Base-by-base conservation (phyloP, 2,113 vertebrate genomes). In the Nothocercus julius region DNA sequence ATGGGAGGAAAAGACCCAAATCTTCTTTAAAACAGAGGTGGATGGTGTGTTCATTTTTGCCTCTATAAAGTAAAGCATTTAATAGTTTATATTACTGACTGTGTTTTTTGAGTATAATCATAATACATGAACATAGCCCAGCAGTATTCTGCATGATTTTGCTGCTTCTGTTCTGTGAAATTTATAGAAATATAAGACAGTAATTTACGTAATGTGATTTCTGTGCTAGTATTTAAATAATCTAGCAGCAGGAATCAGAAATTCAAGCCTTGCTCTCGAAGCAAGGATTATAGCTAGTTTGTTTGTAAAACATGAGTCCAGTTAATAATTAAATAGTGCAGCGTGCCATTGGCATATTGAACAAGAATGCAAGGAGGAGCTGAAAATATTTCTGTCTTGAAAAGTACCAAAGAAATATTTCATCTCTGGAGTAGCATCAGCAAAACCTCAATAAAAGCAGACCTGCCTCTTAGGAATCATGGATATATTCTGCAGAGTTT, bases 291-390 rank as follows among this genome's bases (percentile, higher is more conserved):
- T 30, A 76, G 25, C 53, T 78, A 68, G 62, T 79, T 94, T 72
- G 44, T 44, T 89, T 94, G 54, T 62, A 85, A 94, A 82, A 45
- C 78, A 63, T 85, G 47, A 94, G 56, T 70, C 32, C 78, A 61
- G 34, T 92, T 93, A 91, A 86, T 92, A 63, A 73, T 96, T 89
- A 91, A 93, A 56, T 85, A 59, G 5, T 61, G 9, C 7, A 66
- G 15, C 21, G 24, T 76, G 51, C 44, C 17, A 28, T 40, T 92
- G 79, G 42, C 87, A 95, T 93, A 97, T 94, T 92, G 63, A 49
- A 68, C 70, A 90, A 74, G 77, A 40, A 16, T 53, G 58, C 67
- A 90, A 89, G 61, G 92, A 85, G 83, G 92, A 76, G 38, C 78
- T 81, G 81, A 87, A 93, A 91, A 90, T 22, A 45, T 76, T 87